Evolutionary conservation across 1,140 invertebrate genomes (phyloP).

Genomic region (Tetramorium simillimum): DNA sequence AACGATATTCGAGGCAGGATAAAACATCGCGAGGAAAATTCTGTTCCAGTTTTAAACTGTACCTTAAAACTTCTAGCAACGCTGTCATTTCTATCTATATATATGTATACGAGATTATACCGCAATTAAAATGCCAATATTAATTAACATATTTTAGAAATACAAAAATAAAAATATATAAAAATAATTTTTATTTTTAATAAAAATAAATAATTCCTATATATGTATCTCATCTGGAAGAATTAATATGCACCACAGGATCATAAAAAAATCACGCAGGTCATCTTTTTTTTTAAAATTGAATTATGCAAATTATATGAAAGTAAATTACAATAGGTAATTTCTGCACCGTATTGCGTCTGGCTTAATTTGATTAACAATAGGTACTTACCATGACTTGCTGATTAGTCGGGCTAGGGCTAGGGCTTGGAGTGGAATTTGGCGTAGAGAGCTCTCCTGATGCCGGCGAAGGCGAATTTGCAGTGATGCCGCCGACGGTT

Average conservation of each 20-base stretch:
- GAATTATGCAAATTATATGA: neutral
- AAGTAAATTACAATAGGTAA: neutral
- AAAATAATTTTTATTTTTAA: neutral
- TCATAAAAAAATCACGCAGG: neutral
- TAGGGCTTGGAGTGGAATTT: constrained; percentile 82
- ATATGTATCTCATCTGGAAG: neutral
- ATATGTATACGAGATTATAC: neutral
- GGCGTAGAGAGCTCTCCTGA: constrained; percentile 78
- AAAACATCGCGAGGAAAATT: neutral
- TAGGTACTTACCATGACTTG: constrained; percentile 79
- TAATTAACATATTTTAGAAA: neutral
- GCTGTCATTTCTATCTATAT: neutral
- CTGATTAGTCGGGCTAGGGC: constrained; percentile 82
- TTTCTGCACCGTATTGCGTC: no score
- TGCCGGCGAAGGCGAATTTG: constrained; percentile 72
- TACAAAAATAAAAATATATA: no score
- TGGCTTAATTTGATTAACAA: neutral
- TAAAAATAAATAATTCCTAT: neutral
- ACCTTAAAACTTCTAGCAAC: neutral
- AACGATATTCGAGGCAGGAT: neutral
- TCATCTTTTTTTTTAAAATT: neutral
- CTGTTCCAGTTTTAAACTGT: neutral
- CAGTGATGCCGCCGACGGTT: constrained; percentile 79
- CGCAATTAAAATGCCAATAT: neutral
- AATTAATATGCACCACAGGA: neutral